A percentile compares a stretch with the other conserved stretches of the same genome.
These are phyloP conservation scores for Nomia melanderi DNA, from an alignment of 1,140 invertebrate species.

Conservation along the genomic window DNA sequence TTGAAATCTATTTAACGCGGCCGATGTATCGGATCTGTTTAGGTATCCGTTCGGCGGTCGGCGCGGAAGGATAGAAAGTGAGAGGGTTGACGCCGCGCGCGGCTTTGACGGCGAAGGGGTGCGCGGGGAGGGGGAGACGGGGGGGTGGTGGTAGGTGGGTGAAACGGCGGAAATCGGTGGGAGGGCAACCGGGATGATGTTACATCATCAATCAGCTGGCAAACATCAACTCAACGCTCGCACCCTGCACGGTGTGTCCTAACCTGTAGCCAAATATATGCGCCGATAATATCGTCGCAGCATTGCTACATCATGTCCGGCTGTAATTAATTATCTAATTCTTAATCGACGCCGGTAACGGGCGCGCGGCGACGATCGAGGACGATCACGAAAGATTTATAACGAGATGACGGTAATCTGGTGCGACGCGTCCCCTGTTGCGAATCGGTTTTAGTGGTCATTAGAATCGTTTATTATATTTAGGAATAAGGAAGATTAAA, in stretches of 20 bases:
- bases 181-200: conserved; percentile 72
- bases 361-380: neutral
- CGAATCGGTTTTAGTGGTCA: neutral
- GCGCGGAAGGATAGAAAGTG: conserved; percentile 31
- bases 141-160: conserved; percentile 57
- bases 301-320: conserved; percentile 75
- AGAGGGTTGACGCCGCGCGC: conserved; percentile 57
- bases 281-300: conserved; percentile 76
- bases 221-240: conserved; percentile 80
- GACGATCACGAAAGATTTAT: conserved; percentile 33
- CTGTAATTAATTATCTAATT: conserved; percentile 69
- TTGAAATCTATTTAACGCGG: conserved; percentile 55
- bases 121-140: conserved; percentile 29
- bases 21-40: conserved; percentile 41
- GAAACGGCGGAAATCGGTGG: conserved; percentile 70
- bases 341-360: conserved; percentile 52
- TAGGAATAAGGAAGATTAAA: no score
- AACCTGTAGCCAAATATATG: conserved; percentile 72
- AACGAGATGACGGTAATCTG: neutral
- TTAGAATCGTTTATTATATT: neutral
- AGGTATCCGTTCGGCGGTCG: conserved; percentile 29
- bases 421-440: neutral
- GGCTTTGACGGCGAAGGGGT: no score
- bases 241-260: conserved; percentile 67
- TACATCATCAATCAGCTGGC: conserved; percentile 81